A percentile compares a stretch with the other conserved stretches of the same genome.
These are phyloP conservation scores for Cladopsammia gracilis DNA, from an alignment of 64 coral and sea anemone species.

Conservation along the genomic window DNA sequence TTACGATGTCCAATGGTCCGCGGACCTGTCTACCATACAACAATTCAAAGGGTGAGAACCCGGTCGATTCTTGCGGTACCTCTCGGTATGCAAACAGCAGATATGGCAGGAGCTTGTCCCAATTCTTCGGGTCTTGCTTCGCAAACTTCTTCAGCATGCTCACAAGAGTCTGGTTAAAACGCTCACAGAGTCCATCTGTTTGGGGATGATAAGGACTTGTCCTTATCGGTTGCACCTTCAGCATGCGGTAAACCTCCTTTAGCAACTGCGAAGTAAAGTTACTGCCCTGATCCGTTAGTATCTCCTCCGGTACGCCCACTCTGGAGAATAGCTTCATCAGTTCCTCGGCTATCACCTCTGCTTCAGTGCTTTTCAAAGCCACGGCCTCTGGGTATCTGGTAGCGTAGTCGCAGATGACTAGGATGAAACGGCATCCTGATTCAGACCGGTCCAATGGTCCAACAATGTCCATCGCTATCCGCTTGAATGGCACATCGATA, in stretches of 20 bases:
- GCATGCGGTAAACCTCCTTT: constrained; percentile 52
- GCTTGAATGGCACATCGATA: constrained; percentile 49
- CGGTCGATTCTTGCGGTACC: too few relatives aligned
- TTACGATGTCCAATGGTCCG: too few relatives aligned
- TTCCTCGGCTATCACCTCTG: constrained; percentile 55
- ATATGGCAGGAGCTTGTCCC: too few relatives aligned
- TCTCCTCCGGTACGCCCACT: constrained; percentile 63
- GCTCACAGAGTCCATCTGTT: too few relatives aligned
- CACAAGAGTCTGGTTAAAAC: too few relatives aligned
- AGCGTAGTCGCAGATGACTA: constrained; percentile 61
- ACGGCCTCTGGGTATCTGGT: neutral
- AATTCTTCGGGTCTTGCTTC: too few relatives aligned
- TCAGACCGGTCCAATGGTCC: constrained; percentile 50
- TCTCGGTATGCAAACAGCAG: too few relatives aligned
- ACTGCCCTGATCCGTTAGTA: constrained; percentile 65
- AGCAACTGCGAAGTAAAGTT: constrained; percentile 66
- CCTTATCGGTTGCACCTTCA: constrained; percentile 32
- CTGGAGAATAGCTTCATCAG: constrained; percentile 50
- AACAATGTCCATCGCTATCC: constrained; percentile 64
- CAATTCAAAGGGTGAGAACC: too few relatives aligned
- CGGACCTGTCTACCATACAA: too few relatives aligned
- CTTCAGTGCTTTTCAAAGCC: constrained; percentile 58
- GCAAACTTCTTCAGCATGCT: neutral
- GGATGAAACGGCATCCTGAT: constrained; percentile 41
- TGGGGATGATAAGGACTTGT: constrained; percentile 60